A percentile compares a stretch with the other conserved stretches of the same genome.
These are phyloP conservation scores for Aspidoscelis tigris DNA, from an alignment of 2,113 vertebrate genomes.

Conservation along the genomic window DNA sequence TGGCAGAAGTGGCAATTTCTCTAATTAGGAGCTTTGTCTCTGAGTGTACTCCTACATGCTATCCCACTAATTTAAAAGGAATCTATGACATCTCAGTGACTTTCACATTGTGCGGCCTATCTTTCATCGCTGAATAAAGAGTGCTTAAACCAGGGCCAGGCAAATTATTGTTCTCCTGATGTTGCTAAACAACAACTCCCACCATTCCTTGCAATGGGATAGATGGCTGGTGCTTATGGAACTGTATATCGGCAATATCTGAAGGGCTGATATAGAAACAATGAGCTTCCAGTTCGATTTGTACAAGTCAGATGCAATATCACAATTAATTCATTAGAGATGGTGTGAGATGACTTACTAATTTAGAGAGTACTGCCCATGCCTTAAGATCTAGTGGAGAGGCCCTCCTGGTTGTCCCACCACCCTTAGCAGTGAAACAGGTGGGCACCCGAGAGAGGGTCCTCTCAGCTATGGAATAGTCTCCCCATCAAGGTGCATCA, in stretches of 20 bases:
- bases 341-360: not conserved
- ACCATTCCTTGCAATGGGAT: too few species aligned
- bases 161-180: too few species aligned
- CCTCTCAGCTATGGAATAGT: too few species aligned
- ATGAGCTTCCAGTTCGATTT: not conserved
- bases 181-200: too few species aligned
- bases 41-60: not conserved
- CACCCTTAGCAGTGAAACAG: too few species aligned
- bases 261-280: not conserved
- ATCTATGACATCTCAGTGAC: not conserved
- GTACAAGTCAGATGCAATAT: not conserved
- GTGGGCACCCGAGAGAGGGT: too few species aligned
- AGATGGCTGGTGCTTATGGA: too few species aligned
- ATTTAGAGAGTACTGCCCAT: too few species aligned
- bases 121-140: not conserved
- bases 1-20: conserved; percentile 13
- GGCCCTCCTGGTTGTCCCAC: too few species aligned
- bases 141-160: not conserved
- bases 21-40: conserved; percentile 3
- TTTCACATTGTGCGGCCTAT: not conserved
- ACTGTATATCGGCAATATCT: too few species aligned
- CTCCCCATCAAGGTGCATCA: too few species aligned
- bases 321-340: not conserved
- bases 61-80: not conserved
- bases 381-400: too few species aligned